A percentile compares a stretch with the other conserved stretches of the same genome.
phyloP scores from a whole-genome alignment of 2,888 invertebrate genomes.

The Drosophila borealis region DNA sequence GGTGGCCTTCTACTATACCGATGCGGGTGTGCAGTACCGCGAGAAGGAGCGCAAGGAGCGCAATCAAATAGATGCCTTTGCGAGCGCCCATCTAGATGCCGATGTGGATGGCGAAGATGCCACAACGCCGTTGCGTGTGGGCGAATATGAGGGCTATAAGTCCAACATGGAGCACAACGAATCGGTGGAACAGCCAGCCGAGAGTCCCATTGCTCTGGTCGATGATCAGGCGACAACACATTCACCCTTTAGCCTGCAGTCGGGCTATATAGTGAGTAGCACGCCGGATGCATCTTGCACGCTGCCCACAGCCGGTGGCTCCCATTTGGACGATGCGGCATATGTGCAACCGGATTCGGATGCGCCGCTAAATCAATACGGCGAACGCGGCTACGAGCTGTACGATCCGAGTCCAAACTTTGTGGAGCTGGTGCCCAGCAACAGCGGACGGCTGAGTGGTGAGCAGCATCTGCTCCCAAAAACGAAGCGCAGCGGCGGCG shows the following conservation, averaged over 20 bases:
- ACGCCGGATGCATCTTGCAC: slow-evolving; percentile 81
- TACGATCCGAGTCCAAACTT: slow-evolving; percentile 83
- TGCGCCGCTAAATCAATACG: slow-evolving; percentile 20
- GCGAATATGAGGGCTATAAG: slow-evolving; percentile 83
- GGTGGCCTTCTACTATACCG: slow-evolving; percentile 88
- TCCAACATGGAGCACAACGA: slow-evolving; percentile 82
- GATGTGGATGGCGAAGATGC: slow-evolving; percentile 83
- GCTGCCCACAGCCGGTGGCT: slow-evolving; percentile 75
- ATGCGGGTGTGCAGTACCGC: slow-evolving; percentile 82
- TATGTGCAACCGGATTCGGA: slow-evolving; percentile 79
- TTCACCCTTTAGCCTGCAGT: slow-evolving; percentile 83
- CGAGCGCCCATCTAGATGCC: slow-evolving; percentile 58
- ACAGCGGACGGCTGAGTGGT: slow-evolving; percentile 62
- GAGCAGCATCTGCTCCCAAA: slow-evolving; percentile 76
- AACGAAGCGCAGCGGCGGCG: slow-evolving; percentile 40
- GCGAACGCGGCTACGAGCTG: slow-evolving; percentile 76
- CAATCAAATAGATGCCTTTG: slow-evolving; percentile 58
- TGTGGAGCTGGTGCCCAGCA: slow-evolving; percentile 66
- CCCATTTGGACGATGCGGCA: slow-evolving; percentile 60
- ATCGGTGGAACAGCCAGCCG: slow-evolving; percentile 80
- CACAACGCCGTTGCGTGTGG: slow-evolving; percentile 83
- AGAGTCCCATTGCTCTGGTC: slow-evolving; percentile 79
- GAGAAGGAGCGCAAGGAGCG: slow-evolving; percentile 73
- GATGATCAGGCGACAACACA: slow-evolving; percentile 80
- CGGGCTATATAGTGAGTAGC: slow-evolving; percentile 82